phyloP scores from a whole-genome alignment of 2,888 invertebrate genomes.

The Platycheirus rosarum region DNA sequence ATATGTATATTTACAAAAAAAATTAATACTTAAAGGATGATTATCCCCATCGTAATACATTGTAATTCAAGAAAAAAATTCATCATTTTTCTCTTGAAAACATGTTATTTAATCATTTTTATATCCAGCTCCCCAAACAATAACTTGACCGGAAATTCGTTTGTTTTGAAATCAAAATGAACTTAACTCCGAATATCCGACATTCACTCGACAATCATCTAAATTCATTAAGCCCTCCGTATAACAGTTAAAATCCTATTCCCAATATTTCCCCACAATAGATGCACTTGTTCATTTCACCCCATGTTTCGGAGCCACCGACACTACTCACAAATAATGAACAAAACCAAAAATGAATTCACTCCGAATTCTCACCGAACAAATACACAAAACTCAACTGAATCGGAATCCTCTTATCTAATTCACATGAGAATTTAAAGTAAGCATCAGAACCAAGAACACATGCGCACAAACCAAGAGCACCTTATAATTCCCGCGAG shows the following conservation, averaged over 20 bases:
- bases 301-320: constrained; percentile 46
- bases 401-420: constrained; percentile 27
- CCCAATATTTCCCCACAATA: constrained; percentile 65
- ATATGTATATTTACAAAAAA: too few species aligned
- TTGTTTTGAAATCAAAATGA: constrained; percentile 30
- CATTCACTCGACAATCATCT: constrained; percentile 37
- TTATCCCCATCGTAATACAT: too few species aligned
- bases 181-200: constrained; percentile 54
- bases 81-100: too few species aligned
- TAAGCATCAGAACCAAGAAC: constrained; percentile 47
- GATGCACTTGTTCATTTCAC: constrained; percentile 61
- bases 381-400: constrained; percentile 13
- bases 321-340: constrained; percentile 10
- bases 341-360: constrained; percentile 23
- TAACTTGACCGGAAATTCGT: constrained; percentile 4
- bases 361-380: constrained; percentile 39
- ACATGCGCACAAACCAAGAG: constrained; percentile 62
- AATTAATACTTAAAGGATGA: too few species aligned
- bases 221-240: constrained; percentile 36
- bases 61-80: too few species aligned
- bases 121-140: too few species aligned
- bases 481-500: constrained; percentile 46
- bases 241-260: constrained; percentile 60
- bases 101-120: too few species aligned
- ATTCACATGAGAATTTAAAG: constrained; percentile 68